These are phyloP conservation scores for Theonella swinhoei DNA, from an alignment of 37 sponge, comb jelly and placozoan genomes.

Conservation along the genomic window DNA sequence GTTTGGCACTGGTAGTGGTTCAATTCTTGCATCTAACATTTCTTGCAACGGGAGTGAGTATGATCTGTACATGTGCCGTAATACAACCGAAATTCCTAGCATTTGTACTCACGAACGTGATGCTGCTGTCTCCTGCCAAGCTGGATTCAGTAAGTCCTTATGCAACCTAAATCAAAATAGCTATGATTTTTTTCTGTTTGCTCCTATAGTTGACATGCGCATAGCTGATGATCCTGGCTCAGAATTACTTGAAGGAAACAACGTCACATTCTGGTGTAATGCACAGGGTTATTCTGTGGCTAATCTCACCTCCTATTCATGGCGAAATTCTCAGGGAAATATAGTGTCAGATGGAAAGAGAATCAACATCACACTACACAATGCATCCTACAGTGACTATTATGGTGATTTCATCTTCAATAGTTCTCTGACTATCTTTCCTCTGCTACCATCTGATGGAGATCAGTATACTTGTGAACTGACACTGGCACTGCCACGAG, in stretches of 20 bases:
- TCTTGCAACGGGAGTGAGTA: conserved; percentile 12
- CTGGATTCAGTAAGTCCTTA: conserved; percentile 1
- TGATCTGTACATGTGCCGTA: neutral
- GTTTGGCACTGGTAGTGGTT: conserved; percentile 1
- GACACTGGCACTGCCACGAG: neutral
- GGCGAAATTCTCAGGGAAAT: neutral
- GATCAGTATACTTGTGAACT: conserved; percentile 2
- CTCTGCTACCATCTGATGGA: neutral
- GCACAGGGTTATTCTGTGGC: conserved; percentile 8
- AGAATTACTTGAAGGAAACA: neutral
- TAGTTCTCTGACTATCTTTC: conserved; percentile 4
- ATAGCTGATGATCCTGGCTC: neutral
- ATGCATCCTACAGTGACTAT: neutral
- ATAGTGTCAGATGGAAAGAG: neutral
- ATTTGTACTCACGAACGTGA: conserved; percentile 24
- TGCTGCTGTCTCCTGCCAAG: conserved; percentile 1
- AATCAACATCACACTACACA: neutral
- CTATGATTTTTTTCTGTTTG: too few species aligned
- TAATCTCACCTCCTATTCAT: neutral
- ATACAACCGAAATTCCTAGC: neutral
- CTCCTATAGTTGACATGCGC: neutral
- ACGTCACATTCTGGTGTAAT: conserved; percentile 1
- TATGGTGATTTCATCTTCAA: conserved; percentile 19
- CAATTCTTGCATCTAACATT: neutral
- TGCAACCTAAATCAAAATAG: too few species aligned